Evolutionary conservation across 2,113 vertebrate genomes (phyloP).

Genomic region (Chionis minor): DNA sequence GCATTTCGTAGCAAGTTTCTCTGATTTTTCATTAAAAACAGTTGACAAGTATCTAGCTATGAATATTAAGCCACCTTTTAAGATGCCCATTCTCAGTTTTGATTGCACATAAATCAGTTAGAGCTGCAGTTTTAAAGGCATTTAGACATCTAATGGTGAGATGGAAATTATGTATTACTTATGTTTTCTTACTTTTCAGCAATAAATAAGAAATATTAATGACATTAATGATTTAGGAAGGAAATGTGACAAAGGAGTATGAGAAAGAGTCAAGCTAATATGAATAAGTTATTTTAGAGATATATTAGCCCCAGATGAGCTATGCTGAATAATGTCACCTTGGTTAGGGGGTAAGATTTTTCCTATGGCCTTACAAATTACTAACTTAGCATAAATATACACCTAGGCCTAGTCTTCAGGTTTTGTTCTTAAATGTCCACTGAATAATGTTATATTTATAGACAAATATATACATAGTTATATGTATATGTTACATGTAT

Average conservation of each 20-base stretch:
- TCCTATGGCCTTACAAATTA: not conserved
- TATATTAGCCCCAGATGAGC: not conserved
- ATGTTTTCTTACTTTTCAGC: not conserved
- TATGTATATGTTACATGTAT: too few relatives aligned
- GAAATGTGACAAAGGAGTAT: not conserved
- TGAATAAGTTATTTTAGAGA: not conserved
- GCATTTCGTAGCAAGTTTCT: not conserved
- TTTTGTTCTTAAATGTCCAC: not conserved
- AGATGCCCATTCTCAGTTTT: not conserved
- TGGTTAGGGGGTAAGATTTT: not conserved
- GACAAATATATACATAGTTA: too few relatives aligned
- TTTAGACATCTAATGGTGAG: not conserved
- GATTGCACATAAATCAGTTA: not conserved
- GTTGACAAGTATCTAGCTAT: not conserved
- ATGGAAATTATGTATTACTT: not conserved
- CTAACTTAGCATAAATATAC: not conserved
- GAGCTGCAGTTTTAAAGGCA: not conserved
- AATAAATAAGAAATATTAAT: constrained; percentile 32
- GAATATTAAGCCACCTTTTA: constrained; percentile 7
- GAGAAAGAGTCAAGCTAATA: not conserved
- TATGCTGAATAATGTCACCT: not conserved
- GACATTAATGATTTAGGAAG: not conserved
- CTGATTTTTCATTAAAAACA: constrained; percentile 5
- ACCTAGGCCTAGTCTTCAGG: not conserved
- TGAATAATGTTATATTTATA: not conserved